A percentile compares a stretch with the other conserved stretches of the same genome.
phyloP scores from a whole-genome alignment of 1,140 invertebrate species.

The Centruroides sculpturatus region DNA sequence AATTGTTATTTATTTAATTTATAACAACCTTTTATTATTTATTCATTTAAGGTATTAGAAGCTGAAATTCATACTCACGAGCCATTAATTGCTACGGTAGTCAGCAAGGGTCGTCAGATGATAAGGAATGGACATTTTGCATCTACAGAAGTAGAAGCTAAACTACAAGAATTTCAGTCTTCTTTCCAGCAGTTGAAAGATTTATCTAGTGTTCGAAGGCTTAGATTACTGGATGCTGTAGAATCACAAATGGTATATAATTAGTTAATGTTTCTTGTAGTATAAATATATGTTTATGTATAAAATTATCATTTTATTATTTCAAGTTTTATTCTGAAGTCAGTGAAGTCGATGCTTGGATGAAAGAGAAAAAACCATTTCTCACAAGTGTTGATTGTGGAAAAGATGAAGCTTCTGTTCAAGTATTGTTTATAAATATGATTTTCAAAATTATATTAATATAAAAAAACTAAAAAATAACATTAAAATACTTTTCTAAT shows the following conservation, averaged over 20 bases:
- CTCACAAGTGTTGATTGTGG: constrained; percentile 61
- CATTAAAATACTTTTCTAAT: neutral
- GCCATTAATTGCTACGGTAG: constrained; percentile 54
- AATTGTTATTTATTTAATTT: no score
- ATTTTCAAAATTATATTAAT: neutral
- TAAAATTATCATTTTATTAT: neutral
- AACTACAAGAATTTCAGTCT: constrained; percentile 30
- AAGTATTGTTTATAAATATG: constrained; percentile 35
- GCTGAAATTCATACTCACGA: constrained; percentile 68
- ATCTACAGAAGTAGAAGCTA: constrained; percentile 47
- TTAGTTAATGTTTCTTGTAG: constrained; percentile 4
- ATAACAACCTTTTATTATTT: neutral
- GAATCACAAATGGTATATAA: constrained; percentile 59
- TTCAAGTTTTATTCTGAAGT: constrained; percentile 68
- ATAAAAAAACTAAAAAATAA: no score
- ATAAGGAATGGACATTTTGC: constrained; percentile 71
- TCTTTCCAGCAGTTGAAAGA: constrained; percentile 46
- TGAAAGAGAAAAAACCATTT: constrained; percentile 62
- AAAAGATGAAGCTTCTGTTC: constrained; percentile 73
- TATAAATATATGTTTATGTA: no score
- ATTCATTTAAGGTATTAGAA: constrained; percentile 47
- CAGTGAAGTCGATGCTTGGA: constrained; percentile 71
- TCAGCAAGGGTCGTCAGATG: constrained; percentile 56
- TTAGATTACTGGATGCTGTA: constrained; percentile 60
- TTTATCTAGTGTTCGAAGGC: constrained; percentile 48